phyloP scores from a whole-genome alignment of 2,797 vertebrate genomes.

The Poeciliopsis gracilis region DNA sequence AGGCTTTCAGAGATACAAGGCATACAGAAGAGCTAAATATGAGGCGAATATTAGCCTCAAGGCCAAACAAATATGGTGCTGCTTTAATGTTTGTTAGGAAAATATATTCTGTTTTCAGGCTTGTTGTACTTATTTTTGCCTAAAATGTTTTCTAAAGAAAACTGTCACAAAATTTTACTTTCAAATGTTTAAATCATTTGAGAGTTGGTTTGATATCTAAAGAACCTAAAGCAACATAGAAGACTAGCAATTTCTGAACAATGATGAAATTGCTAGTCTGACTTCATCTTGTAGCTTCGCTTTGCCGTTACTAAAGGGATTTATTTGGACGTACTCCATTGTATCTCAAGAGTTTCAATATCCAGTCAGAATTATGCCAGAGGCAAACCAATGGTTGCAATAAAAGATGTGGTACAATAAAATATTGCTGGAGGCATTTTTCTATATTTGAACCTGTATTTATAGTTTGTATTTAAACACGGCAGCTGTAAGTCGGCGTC shows the following conservation, averaged over 20 bases:
- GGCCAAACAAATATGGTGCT: background rate
- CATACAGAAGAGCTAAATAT: conserved; percentile 4
- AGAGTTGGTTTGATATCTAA: too few relatives aligned
- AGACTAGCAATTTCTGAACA: background rate
- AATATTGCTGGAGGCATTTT: background rate
- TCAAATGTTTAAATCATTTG: too few relatives aligned
- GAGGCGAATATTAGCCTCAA: conserved; percentile 3
- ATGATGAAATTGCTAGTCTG: background rate
- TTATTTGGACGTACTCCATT: background rate
- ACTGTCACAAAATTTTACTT: too few relatives aligned
- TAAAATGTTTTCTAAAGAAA: background rate
- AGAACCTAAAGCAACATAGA: background rate
- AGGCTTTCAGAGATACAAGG: conserved; percentile 8
- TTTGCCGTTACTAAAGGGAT: background rate
- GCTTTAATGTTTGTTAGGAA: background rate
- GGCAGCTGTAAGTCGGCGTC: background rate
- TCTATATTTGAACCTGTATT: background rate
- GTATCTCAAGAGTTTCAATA: background rate
- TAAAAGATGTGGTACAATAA: background rate
- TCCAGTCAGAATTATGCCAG: background rate
- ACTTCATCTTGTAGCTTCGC: background rate
- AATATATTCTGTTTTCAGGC: background rate
- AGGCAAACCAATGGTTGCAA: background rate
- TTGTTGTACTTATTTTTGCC: background rate
- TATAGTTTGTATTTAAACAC: background rate